Base-by-base conservation (phyloP, 2,113 vertebrate species). In the Pipra filicauda region DNA sequence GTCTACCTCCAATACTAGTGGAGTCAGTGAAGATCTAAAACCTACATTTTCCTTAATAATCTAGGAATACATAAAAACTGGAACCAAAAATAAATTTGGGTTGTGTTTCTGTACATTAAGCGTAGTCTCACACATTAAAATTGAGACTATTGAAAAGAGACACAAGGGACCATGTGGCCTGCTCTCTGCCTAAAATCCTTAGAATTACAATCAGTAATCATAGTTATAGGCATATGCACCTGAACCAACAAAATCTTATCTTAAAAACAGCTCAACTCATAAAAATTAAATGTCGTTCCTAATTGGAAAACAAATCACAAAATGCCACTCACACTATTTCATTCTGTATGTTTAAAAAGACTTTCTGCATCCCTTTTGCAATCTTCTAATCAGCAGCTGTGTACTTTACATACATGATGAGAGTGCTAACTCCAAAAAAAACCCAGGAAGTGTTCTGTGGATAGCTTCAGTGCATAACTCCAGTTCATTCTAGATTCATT, bases 351-450 rank as follows among this genome's bases (percentile, higher is more conserved):
- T 88, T 90, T 85, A 71, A 66, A 73, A 76, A 62, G 12, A 58
- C 46, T 39, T 85, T 54, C 57, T 69, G 18, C 26, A 54, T 86
- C 35, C 11, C 35, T 79, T 89, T 72, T 93, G 85, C 93, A 93
- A 93, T 95, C 79, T 93, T 92, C 93, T 93, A 93, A 96, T 97
- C 93, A 96, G 83, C 72, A 96, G 64, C 75, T 92, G 44, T 59
- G 39, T 77, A 35, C 51, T 93, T 95, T 73, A 96, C 84, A 91
- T 77, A 80, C 43, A 76, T 64, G 61, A 95, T 80, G 48, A 95
- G 85, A 61, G 75, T 92, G 41, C 48, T 96, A 93, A 95, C 12
- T 71, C 35, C 26, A 71, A 88, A 88, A 9, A 15, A 44, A 65
- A n/a, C 61, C 15, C 57, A 86, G 65, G 33, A 94, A 85, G 72